Evolutionary conservation across 2,797 vertebrate species (phyloP).

Genomic region (Schizopygopsis malacanthus): DNA sequence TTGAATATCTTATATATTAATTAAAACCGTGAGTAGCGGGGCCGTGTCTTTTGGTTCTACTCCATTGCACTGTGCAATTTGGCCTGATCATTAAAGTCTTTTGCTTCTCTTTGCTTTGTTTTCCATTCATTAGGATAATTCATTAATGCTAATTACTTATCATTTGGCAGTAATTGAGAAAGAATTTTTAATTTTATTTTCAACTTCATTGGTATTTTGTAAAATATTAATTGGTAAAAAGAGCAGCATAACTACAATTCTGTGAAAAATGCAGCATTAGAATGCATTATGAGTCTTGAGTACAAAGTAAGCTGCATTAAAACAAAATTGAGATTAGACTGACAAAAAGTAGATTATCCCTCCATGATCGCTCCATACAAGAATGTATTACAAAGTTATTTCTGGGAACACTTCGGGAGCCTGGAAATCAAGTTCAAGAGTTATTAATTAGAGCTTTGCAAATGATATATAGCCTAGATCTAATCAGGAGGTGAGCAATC

Average conservation of each 20-base stretch:
- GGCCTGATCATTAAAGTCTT: constrained; percentile 1
- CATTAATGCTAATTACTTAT: constrained; percentile 19
- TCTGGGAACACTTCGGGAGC: not conserved
- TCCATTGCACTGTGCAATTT: not conserved
- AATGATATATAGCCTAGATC: constrained; percentile 38
- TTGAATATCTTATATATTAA: not conserved
- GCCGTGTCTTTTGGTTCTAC: not conserved
- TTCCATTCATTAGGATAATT: constrained; percentile 6
- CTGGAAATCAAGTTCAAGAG: constrained; percentile 42
- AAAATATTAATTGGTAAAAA: not conserved
- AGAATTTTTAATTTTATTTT: not conserved
- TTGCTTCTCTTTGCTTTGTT: not conserved
- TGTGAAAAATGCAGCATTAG: constrained; percentile 13
- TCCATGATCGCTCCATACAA: constrained; percentile 15
- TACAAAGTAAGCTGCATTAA: not conserved
- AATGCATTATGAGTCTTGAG: not conserved
- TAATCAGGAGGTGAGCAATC: constrained; percentile 46
- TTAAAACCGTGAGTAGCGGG: not conserved
- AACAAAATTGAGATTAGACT: not conserved
- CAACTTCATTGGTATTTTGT: constrained; percentile 16
- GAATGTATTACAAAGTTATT: constrained; percentile 22
- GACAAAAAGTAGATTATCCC: not conserved
- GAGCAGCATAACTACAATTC: not conserved
- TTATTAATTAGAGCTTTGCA: constrained; percentile 44
- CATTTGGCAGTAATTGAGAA: not conserved